Percentiles rank a stretch among this genome's conserved stretches.
Conservation (phyloP, 2,797 vertebrate species). For the Benthosema pterotum region DNA sequence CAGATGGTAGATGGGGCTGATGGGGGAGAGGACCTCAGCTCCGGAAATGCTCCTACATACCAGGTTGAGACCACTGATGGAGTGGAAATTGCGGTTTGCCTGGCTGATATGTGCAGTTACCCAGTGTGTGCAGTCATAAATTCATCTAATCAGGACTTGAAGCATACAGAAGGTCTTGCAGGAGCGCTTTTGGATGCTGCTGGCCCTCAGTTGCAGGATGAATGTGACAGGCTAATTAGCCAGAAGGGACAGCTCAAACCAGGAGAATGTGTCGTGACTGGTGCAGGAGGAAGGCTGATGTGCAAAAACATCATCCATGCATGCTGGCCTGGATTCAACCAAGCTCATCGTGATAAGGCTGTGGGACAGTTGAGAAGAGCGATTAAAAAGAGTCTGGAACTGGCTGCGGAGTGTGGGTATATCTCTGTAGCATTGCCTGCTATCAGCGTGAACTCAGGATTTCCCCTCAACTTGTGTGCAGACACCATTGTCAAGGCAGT, state of each 20-base stretch:
- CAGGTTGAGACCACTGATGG: conserved; percentile 65
- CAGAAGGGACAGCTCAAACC: conserved; percentile 34
- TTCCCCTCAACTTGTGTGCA: conserved; percentile 75
- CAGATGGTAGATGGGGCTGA: conserved; percentile 65
- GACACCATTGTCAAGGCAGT: conserved; percentile 76
- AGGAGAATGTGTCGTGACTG: conserved; percentile 67
- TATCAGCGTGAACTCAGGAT: conserved; percentile 78
- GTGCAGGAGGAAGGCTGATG: conserved; percentile 75
- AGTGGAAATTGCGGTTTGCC: conserved; percentile 74
- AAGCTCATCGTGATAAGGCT: neutral
- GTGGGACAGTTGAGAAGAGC: conserved; percentile 60
- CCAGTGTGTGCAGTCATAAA: conserved; percentile 82
- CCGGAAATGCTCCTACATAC: conserved; percentile 12
- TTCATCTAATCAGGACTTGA: conserved; percentile 68
- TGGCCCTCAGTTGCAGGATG: conserved; percentile 80
- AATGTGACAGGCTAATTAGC: conserved; percentile 72
- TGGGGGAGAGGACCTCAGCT: conserved; percentile 9
- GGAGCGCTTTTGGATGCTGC: conserved; percentile 74
- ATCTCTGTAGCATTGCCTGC: conserved; percentile 86
- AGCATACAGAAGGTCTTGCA: conserved; percentile 73
- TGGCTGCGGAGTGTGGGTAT: conserved; percentile 68
- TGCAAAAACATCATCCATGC: conserved; percentile 85
- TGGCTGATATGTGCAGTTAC: conserved; percentile 80
- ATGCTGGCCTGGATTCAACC: conserved; percentile 78
- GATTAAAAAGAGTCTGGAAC: conserved; percentile 73